Conservation (phyloP, 2,113 vertebrate species). For the Vidua macroura region DNA sequence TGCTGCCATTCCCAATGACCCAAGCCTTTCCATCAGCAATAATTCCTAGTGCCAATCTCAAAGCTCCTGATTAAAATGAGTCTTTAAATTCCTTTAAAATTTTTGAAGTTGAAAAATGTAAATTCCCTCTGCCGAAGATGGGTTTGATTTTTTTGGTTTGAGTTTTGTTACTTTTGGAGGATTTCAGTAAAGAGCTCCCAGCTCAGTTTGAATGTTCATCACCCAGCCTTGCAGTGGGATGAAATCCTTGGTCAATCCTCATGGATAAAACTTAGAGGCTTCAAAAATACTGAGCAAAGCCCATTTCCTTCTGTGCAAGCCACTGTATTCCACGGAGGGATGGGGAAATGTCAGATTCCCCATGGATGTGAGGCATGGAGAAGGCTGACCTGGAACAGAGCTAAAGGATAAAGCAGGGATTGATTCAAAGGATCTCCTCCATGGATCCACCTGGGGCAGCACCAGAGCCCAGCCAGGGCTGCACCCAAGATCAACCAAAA, state of each 20-base stretch:
- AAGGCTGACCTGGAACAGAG: neutral
- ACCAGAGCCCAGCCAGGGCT: no score
- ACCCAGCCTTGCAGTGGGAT: neutral
- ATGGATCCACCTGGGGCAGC: neutral
- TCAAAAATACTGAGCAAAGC: neutral
- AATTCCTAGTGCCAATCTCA: neutral
- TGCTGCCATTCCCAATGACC: neutral
- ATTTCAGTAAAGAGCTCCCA: neutral
- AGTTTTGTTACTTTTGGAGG: neutral
- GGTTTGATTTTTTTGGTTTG: neutral
- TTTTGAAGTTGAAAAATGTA: neutral
- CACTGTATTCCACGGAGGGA: neutral
- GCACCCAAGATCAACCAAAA: no score
- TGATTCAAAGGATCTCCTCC: neutral
- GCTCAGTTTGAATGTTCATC: neutral
- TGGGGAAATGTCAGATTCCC: neutral
- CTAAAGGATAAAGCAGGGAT: neutral
- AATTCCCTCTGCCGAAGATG: neutral
- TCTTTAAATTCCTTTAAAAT: neutral
- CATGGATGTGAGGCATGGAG: neutral
- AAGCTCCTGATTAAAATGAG: neutral
- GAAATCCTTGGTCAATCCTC: neutral
- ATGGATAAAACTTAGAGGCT: neutral
- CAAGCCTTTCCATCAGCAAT: neutral
- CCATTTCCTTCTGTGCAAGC: neutral